phyloP scores from a whole-genome alignment of 30 jellyfish, hydroid and myxozoan species.

The Nemopilema nomurai region DNA sequence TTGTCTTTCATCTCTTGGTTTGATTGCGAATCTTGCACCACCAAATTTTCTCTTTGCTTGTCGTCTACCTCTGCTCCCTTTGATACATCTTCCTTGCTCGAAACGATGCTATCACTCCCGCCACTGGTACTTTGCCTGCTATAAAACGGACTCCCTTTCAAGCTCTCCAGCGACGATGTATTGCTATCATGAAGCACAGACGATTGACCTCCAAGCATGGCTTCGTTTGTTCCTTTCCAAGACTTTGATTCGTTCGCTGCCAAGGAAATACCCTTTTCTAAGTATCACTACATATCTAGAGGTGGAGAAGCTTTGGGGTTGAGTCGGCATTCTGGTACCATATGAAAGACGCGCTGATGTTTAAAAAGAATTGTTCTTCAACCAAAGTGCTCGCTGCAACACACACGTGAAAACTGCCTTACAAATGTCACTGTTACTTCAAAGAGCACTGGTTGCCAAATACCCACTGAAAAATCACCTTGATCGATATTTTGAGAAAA shows the following conservation, averaged over 20 bases:
- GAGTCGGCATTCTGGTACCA: too few relatives aligned
- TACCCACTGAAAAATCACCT: too few relatives aligned
- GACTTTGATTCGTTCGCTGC: neutral
- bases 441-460: too few relatives aligned
- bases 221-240: neutral
- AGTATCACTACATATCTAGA: too few relatives aligned
- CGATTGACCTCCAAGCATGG: conserved; percentile 30
- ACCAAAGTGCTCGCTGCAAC: too few relatives aligned
- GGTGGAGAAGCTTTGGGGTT: too few relatives aligned
- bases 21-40: neutral
- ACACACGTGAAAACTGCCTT: too few relatives aligned
- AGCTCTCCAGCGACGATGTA: conserved; percentile 19
- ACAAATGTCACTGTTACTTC: too few relatives aligned
- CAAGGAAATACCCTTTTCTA: too few relatives aligned
- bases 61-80: neutral
- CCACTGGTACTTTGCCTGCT: neutral
- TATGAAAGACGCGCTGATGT: too few relatives aligned
- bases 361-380: too few relatives aligned
- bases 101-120: neutral
- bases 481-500: too few relatives aligned
- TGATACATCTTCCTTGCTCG: neutral
- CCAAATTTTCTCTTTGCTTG: neutral
- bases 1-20: neutral
- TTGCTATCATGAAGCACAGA: neutral
- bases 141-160: neutral